Percentiles rank a stretch among this genome's conserved stretches.
These are phyloP conservation scores for Protonemura montana DNA, from an alignment of 2,888 invertebrate species.

Conservation along the genomic window DNA sequence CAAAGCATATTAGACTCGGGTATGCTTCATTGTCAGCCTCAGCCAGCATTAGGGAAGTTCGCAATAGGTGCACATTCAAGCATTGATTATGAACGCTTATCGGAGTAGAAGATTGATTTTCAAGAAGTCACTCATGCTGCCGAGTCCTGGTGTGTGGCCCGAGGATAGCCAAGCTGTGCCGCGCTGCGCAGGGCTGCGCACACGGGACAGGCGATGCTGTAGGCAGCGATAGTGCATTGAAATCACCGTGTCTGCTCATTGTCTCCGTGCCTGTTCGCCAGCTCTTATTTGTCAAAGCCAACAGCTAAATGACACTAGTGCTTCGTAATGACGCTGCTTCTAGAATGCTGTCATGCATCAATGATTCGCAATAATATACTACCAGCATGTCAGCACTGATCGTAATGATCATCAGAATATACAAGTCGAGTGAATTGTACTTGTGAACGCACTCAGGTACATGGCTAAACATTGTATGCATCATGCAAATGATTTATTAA, in stretches of 20 bases:
- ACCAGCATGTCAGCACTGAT: background rate
- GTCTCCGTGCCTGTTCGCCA: background rate
- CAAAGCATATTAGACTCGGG: slow-evolving; percentile 1
- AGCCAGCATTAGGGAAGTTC: slow-evolving; percentile 22
- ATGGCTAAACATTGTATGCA: background rate
- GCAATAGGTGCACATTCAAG: slow-evolving; percentile 32
- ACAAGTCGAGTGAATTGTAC: background rate
- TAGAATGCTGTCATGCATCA: slow-evolving; percentile 20
- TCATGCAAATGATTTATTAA: background rate
- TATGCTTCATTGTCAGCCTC: background rate
- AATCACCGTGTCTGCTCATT: slow-evolving; percentile 27
- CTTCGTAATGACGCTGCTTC: slow-evolving; percentile 15
- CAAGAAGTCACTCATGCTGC: slow-evolving; percentile 43
- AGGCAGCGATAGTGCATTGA: background rate
- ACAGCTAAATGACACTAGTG: slow-evolving; percentile 34
- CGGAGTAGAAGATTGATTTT: slow-evolving; percentile 45
- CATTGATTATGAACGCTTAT: slow-evolving; percentile 38
- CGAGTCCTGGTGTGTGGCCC: slow-evolving; percentile 28
- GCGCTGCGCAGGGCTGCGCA: background rate
- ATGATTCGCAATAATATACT: slow-evolving; percentile 30
- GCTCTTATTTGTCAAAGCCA: slow-evolving; percentile 15
- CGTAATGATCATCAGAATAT: background rate
- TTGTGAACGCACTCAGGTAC: background rate
- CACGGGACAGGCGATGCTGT: background rate
- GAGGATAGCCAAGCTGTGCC: background rate